These are phyloP conservation scores for Drosophila azteca DNA, from an alignment of 1,140 invertebrate species.

Conservation along the genomic window DNA sequence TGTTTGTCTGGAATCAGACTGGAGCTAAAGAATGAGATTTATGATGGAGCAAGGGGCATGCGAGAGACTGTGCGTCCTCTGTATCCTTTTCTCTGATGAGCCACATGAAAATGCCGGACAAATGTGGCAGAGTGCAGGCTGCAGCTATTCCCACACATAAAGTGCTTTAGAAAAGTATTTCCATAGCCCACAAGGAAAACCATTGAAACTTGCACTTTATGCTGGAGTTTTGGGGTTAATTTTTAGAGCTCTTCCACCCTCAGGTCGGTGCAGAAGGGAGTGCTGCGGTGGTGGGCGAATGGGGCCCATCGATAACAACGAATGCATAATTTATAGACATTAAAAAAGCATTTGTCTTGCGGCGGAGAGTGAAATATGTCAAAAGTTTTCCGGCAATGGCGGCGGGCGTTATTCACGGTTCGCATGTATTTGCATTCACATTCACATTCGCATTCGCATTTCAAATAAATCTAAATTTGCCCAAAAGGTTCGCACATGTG, in stretches of 20 bases:
- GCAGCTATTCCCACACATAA: constrained; percentile 56
- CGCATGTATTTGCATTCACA: constrained; percentile 49
- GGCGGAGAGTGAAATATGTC: constrained; percentile 59
- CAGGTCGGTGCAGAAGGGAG: too few relatives aligned
- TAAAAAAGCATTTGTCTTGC: constrained; percentile 67
- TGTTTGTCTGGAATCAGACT: constrained; percentile 42
- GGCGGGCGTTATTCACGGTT: background rate
- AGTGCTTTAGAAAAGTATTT: constrained; percentile 10
- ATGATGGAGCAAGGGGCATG: constrained; percentile 10
- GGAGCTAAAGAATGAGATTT: constrained; percentile 60
- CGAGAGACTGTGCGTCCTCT: too few relatives aligned
- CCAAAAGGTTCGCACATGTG: constrained; percentile 67
- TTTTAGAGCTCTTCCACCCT: background rate
- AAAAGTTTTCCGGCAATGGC: constrained; percentile 56
- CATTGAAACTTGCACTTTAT: constrained; percentile 28
- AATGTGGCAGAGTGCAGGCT: constrained; percentile 57
- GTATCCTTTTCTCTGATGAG: background rate
- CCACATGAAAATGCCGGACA: constrained; percentile 40
- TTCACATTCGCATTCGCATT: constrained; percentile 16
- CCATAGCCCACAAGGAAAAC: background rate
- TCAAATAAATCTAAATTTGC: constrained; percentile 74
- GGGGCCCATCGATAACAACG: constrained; percentile 25
- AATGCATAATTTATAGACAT: constrained; percentile 64
- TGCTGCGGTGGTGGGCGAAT: too few relatives aligned
- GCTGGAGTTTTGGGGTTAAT: background rate